phyloP scores from a whole-genome alignment of 1,140 invertebrate genomes.

The Ceratina japonica region DNA sequence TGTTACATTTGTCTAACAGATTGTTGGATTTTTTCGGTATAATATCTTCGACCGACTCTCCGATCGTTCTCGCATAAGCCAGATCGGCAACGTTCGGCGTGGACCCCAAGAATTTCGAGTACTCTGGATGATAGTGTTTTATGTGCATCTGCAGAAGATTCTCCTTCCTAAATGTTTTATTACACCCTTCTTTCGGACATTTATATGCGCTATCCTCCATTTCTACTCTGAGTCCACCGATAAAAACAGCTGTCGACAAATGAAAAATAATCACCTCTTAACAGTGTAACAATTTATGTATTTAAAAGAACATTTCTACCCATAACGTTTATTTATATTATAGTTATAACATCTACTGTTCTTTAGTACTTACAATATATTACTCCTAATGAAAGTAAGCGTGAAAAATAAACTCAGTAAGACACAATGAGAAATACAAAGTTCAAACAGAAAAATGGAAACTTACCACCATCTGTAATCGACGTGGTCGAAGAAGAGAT shows the following conservation, averaged over 20 bases:
- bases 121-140: conserved; percentile 93
- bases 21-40: conserved; percentile 76
- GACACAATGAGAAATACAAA: conserved; percentile 33
- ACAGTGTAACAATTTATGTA: background rate
- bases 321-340: background rate
- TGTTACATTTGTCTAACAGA: conserved; percentile 70
- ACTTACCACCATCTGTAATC: conserved; percentile 67
- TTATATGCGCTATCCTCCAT: conserved; percentile 86
- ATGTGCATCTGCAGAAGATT: conserved; percentile 93
- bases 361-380: conserved; percentile 69
- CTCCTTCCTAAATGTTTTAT: conserved; percentile 93
- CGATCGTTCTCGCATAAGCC: conserved; percentile 87
- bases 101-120: conserved; percentile 86
- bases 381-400: conserved; percentile 61
- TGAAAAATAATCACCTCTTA: conserved; percentile 13
- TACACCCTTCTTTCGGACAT: conserved; percentile 90
- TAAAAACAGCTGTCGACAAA: conserved; percentile 79
- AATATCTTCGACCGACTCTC: conserved; percentile 79
- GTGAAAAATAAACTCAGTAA: conserved; percentile 46
- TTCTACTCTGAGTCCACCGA: conserved; percentile 85
- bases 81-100: conserved; percentile 92
- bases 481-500: conserved; percentile 59
- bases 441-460: conserved; percentile 21
- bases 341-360: background rate
- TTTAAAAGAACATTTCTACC: background rate